Evolutionary conservation across 2,113 vertebrate species (phyloP), one percentile per base, ranked within the genome.

Genomic region (Microtus pennsylvanicus): DNA sequence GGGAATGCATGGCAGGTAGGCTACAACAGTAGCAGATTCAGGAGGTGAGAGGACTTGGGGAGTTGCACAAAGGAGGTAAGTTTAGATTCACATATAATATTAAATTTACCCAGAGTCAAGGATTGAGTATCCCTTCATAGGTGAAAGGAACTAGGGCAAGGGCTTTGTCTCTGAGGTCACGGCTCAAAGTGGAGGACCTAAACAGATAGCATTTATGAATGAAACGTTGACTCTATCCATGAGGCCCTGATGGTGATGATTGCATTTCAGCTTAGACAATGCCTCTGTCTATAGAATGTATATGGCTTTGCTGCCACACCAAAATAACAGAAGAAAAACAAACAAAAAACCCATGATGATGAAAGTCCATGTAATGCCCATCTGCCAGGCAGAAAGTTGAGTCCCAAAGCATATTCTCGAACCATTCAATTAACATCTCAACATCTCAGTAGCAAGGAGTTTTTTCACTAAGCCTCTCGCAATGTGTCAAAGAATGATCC

Each of bases 401-500:
- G 47, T 61, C 38, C 50, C 30, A 12, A 55, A 11, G 0, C 7
- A 1, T 1, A 63, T 30, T 70, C 47, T 28, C 21, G 74, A 33
- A 4, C 0, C 10, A 11, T 3, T 9, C 0, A 4, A 22, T 45
- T 65, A 7, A 17, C 47, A 52, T 42, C 70, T 17, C 77, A 78
- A 26, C 14, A 45, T 26, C 22, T 26, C 0, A 2, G 11, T 8
- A 75, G 24, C 7, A 26, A 30, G 22, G 3, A 10, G 1, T 0
- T 1, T 7, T 45, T 74, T 11, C 9, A 13, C 1, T 42, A 35
- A 50, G 61, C 26, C 38, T 2, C 52, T 69, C 1, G 13, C 1
- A 65, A 11, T 0, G 0, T 11, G 17, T 26, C n/a, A 13, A 52
- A 85, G 61, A 30, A 69, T 14, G 8, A 16, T 7, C 42, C n/a